These are phyloP conservation scores for Orthosia gothica DNA, from an alignment of 2,888 invertebrate species.

Conservation along the genomic window DNA sequence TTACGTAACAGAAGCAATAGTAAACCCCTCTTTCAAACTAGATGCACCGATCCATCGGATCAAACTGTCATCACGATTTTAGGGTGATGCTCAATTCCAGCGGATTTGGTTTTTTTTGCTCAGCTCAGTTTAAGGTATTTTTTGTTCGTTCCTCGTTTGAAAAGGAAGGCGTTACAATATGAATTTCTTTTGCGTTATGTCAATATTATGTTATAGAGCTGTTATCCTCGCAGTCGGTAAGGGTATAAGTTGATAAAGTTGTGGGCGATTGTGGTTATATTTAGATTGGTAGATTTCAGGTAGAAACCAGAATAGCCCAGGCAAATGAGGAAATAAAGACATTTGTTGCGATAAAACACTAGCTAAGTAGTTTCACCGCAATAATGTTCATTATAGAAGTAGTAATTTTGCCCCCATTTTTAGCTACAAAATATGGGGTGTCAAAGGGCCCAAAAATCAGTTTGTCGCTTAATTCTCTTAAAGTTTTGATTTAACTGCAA, in stretches of 20 bases:
- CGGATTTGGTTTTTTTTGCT: conserved; percentile 52
- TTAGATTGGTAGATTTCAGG: not conserved
- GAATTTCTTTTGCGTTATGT: conserved; percentile 18
- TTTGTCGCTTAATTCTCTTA: no score
- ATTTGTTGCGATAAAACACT: no score
- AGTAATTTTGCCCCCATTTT: conserved; percentile 45
- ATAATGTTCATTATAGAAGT: no score
- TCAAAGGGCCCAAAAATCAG: no score
- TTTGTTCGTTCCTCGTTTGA: conserved; percentile 29
- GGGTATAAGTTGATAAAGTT: not conserved
- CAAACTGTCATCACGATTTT: conserved; percentile 61
- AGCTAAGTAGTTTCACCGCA: no score
- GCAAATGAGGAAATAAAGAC: no score
- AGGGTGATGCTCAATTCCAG: conserved; percentile 44
- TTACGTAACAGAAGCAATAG: no score
- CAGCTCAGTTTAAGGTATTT: conserved; percentile 25
- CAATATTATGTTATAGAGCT: conserved; percentile 21
- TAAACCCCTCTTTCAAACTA: no score
- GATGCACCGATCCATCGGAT: conserved; percentile 53
- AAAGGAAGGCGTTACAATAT: conserved; percentile 27
- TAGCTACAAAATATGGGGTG: no score
- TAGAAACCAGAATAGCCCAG: not conserved
- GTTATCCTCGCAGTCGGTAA: not conserved
- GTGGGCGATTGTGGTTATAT: not conserved
- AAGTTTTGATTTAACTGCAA: conserved; percentile 32